Conservation (phyloP, 2,888 invertebrate genomes). For the Neoascia interrupta region DNA sequence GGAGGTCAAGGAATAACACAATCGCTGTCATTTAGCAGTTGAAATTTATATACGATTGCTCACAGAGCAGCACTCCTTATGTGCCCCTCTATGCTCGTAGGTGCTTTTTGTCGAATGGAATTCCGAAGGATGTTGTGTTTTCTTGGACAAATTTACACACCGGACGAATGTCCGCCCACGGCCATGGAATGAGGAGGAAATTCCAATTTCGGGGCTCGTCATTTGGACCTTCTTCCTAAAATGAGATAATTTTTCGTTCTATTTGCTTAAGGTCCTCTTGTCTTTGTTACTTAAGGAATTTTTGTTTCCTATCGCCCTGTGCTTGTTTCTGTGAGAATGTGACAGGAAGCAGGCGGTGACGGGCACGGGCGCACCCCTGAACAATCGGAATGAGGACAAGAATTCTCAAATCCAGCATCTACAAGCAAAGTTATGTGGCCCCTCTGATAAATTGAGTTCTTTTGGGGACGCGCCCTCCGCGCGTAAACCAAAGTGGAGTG, state of each 20-base stretch:
- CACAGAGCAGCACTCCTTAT: conserved; percentile 23
- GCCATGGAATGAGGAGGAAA: not conserved
- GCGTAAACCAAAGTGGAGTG: conserved; percentile 35
- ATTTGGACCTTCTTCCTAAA: conserved; percentile 23
- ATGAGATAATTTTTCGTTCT: conserved; percentile 56
- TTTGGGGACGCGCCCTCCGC: conserved; percentile 1
- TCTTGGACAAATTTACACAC: conserved; percentile 25
- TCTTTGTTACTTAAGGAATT: conserved; percentile 34
- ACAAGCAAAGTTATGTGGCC: no score
- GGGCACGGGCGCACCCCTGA: conserved; percentile 29
- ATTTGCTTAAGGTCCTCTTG: conserved; percentile 16
- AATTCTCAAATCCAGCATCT: conserved; percentile 27
- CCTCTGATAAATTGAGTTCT: conserved; percentile 60
- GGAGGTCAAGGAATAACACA: conserved; percentile 34
- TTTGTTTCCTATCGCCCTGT: conserved; percentile 26
- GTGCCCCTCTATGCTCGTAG: conserved; percentile 21
- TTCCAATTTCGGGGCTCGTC: not conserved
- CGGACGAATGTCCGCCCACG: conserved; percentile 20
- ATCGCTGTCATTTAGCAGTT: not conserved
- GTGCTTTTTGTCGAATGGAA: conserved; percentile 31
- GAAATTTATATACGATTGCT: conserved; percentile 27
- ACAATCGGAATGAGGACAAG: conserved; percentile 50
- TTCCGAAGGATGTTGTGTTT: conserved; percentile 40
- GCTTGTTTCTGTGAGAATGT: not conserved
- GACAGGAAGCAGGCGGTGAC: conserved; percentile 11